phyloP scores from a whole-genome alignment of 30 jellyfish, hydroid and myxozoan genomes.

The Rhopilema esculentum region DNA sequence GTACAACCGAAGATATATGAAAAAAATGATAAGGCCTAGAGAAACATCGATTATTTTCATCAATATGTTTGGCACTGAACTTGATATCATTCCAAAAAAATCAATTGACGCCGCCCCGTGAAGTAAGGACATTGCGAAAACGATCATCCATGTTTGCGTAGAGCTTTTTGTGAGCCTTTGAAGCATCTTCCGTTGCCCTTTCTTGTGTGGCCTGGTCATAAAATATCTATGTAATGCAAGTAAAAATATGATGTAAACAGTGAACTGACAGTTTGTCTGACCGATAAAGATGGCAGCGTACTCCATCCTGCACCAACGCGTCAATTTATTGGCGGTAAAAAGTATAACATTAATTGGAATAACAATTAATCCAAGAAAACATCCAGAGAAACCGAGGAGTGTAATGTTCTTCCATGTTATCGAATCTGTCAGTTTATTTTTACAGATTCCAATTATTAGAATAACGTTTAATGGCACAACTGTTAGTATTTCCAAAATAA shows the following conservation, averaged over 20 bases:
- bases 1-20: constrained; percentile 45
- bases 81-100: constrained; percentile 41
- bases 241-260: constrained; percentile 25
- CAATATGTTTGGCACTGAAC: constrained; percentile 39
- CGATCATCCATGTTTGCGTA: not conserved
- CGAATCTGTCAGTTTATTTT: constrained; percentile 12
- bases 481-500: not conserved
- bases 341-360: constrained; percentile 41
- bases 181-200: not conserved
- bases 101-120: constrained; percentile 59
- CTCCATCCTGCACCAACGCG: constrained; percentile 26
- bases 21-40: constrained; percentile 19
- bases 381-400: constrained; percentile 42
- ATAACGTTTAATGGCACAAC: constrained; percentile 34
- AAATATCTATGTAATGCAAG: constrained; percentile 55
- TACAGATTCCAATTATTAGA: constrained; percentile 11
- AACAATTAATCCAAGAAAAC: constrained; percentile 32
- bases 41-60: constrained; percentile 48
- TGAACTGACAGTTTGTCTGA: constrained; percentile 54
- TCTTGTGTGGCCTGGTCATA: constrained; percentile 25
- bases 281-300: constrained; percentile 53
- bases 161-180: not conserved
- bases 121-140: constrained; percentile 16
- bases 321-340: constrained; percentile 4
- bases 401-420: constrained; percentile 34